A percentile compares a stretch with the other conserved stretches of the same genome.
These are phyloP conservation scores for Antennarius maculatus DNA, from an alignment of 2,797 vertebrate species.

Conservation along the genomic window DNA sequence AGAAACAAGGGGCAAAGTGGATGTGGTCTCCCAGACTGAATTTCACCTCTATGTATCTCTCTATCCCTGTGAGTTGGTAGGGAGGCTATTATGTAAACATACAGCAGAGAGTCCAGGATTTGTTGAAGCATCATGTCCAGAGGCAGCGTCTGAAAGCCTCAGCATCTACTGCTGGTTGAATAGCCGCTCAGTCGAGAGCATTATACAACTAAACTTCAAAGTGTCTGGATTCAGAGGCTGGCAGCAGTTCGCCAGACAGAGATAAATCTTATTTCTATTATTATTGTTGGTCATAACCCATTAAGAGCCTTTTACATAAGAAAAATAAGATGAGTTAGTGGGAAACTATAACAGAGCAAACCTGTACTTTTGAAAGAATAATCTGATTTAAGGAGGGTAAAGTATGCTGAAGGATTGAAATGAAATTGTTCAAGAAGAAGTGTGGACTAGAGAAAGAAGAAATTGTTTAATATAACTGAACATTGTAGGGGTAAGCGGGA, in stretches of 20 bases:
- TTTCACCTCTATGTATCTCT: slow-evolving; percentile 12
- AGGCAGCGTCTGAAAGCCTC: slow-evolving; percentile 48
- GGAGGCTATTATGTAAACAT: slow-evolving; percentile 46
- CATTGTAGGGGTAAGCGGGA: no score
- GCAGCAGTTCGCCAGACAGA: slow-evolving; percentile 25
- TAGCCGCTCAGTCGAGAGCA: slow-evolving; percentile 28
- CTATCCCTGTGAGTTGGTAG: slow-evolving; percentile 8
- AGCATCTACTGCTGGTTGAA: slow-evolving; percentile 31
- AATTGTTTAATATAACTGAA: no score
- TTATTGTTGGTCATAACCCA: no score
- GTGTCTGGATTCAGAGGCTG: slow-evolving; percentile 22
- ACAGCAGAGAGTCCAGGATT: slow-evolving; percentile 32
- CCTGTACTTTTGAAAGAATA: slow-evolving; percentile 4
- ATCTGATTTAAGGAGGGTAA: slow-evolving; percentile 41
- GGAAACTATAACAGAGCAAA: no score
- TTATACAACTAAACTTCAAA: slow-evolving; percentile 32
- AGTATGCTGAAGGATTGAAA: slow-evolving; percentile 21
- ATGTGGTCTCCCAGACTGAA: slow-evolving; percentile 15
- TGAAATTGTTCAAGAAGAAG: slow-evolving; percentile 37
- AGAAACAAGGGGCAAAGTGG: slow-evolving; percentile 11
- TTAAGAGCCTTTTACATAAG: no score
- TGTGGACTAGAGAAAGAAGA: slow-evolving; percentile 31
- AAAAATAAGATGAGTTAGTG: no score
- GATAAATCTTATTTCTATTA: slow-evolving; percentile 19
- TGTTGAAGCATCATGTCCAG: slow-evolving; percentile 38